A percentile compares a stretch with the other conserved stretches of the same genome.
phyloP scores from a whole-genome alignment of 53 echinoderm and acorn worm genomes.

The Stichopus horrens region DNA sequence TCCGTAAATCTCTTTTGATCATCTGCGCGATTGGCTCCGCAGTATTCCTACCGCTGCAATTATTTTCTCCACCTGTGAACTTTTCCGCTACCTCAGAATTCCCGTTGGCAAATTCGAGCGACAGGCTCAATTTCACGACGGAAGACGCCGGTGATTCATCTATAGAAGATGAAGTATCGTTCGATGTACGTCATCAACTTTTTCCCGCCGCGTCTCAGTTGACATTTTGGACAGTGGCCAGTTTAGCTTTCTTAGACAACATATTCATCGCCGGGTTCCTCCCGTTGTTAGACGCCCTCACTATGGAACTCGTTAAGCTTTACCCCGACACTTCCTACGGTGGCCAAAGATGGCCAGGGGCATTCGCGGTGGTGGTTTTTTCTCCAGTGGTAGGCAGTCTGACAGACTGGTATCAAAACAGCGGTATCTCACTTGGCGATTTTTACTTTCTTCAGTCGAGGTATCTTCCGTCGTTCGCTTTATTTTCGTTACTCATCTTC shows the following conservation, averaged over 20 bases:
- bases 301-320: not conserved
- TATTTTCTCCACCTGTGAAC: constrained; percentile 52
- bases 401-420: constrained; percentile 14
- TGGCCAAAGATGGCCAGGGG: constrained; percentile 33
- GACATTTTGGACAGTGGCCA: constrained; percentile 7
- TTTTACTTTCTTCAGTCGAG: constrained; percentile 23
- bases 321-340: constrained; percentile 22
- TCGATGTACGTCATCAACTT: not conserved
- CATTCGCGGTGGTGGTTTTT: constrained; percentile 13
- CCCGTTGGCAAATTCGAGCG: not conserved
- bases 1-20: constrained; percentile 53
- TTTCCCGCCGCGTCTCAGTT: not conserved
- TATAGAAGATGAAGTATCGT: not conserved
- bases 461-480: constrained; percentile 19
- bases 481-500: constrained; percentile 5
- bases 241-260: not conserved
- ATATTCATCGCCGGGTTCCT: constrained; percentile 23
- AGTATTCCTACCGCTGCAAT: constrained; percentile 44
- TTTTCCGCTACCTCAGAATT: not conserved
- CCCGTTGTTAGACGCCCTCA: constrained; percentile 24
- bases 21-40: constrained; percentile 47
- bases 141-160: not conserved
- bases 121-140: not conserved
- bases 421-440: not conserved
- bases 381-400: not conserved